Conservation (phyloP, 1,140 invertebrate species). For the Nixonia krombeini region DNA sequence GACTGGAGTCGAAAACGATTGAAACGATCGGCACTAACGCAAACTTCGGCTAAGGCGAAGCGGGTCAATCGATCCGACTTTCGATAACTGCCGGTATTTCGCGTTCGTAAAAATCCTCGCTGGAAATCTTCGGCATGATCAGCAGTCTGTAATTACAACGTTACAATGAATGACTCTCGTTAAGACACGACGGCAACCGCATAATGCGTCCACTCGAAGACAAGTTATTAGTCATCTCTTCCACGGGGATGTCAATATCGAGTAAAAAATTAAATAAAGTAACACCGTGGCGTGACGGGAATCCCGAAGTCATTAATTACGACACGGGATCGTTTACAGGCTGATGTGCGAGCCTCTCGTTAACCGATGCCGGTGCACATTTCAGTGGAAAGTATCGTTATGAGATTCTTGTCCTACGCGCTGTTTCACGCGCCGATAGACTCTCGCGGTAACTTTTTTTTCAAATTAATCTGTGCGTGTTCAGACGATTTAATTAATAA, state of each 20-base stretch:
- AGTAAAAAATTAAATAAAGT: constrained; percentile 35
- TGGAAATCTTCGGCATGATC: no score
- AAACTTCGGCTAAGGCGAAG: no score
- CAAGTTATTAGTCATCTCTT: constrained; percentile 25
- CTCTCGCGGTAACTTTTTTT: no score
- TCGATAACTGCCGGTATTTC: no score
- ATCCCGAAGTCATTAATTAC: constrained; percentile 28
- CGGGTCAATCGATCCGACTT: no score
- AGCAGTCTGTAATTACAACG: no score
- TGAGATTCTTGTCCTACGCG: neutral
- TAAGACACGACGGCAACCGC: constrained; percentile 1
- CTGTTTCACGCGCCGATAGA: neutral
- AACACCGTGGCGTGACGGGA: constrained; percentile 5
- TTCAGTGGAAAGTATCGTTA: constrained; percentile 1
- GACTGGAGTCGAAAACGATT: no score
- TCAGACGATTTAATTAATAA: neutral
- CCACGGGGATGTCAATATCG: constrained; percentile 6
- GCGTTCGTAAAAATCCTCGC: no score
- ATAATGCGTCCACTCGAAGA: constrained; percentile 5
- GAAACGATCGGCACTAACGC: no score
- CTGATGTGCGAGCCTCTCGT: neutral
- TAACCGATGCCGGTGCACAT: neutral
- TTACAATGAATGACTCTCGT: constrained; percentile 25
- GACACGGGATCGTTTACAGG: no score
- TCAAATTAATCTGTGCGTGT: no score